Base-by-base conservation (phyloP, 2,888 invertebrate species). In the Hipparchia semele region DNA sequence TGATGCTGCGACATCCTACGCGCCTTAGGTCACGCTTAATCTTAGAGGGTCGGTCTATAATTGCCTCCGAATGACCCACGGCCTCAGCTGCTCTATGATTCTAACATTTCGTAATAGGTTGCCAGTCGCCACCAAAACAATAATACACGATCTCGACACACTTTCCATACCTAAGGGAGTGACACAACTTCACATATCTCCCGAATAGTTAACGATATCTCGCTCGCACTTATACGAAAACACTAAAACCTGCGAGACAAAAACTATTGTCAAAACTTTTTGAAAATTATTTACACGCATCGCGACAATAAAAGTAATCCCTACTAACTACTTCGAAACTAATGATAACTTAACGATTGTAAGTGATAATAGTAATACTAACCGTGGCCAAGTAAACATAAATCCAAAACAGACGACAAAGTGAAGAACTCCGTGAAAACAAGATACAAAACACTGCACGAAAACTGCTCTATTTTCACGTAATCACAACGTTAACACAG, bases 351-450 rank as follows among this genome's bases (percentile, higher is more conserved):
- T 70, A n/a, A 9, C 54, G n/a, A 53, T 8, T 8, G 12, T 61
- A 61, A 61, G 3, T 58, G 46, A 46, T 67, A 64, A 58, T 10
- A 33, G 49, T 12, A 9, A 62, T 76, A 88, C 93, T 91, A 83
- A 93, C 93, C 90, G 90, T 87, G 81, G 81, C 87, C 87, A 90
- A 90, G 87, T 87, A 87, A 87, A 89, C 93, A 93, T 93, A 92
- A 91, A 93, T 92, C 93, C 93, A 91, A 92, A 88, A 89, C 84
- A 86, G 83, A 85, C 82, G 83, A 83, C 87, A 86, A 85, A 81
- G 79, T 80, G 82, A 86, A 84, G 85, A 84, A 88, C 87, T 87
- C 85, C 83, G 82, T 81, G 85, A 90, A 91, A 92, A 93, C 92
- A 92, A 88, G 87, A 80, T 88, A 90, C 89, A 89, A 89, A 90